Evolutionary conservation across 1,140 invertebrate species (phyloP).

Genomic region (Musca domestica): DNA sequence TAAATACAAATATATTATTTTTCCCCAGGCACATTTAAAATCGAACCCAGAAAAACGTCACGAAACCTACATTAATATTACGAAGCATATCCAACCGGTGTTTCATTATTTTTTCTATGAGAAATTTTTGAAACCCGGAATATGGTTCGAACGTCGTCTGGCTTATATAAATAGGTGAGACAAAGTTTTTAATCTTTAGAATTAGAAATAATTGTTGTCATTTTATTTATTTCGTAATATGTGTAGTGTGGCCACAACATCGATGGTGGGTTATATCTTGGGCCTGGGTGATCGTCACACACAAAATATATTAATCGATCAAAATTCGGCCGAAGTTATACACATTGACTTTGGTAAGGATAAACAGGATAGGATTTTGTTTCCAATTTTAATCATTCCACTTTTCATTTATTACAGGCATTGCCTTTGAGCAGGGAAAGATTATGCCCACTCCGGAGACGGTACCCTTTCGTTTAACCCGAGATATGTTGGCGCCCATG

Average conservation of each 20-base stretch:
- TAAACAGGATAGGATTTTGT: slow-evolving; percentile 15
- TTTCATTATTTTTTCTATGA: slow-evolving; percentile 91
- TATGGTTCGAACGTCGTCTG: slow-evolving; percentile 81
- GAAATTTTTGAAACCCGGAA: slow-evolving; percentile 75
- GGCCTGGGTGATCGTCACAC: slow-evolving; percentile 90
- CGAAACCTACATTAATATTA: slow-evolving; percentile 67
- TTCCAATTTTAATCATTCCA: background rate
- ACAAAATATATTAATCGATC: slow-evolving; percentile 88
- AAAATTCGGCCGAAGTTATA: slow-evolving; percentile 82
- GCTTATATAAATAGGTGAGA: slow-evolving; percentile 69
- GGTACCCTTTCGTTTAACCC: slow-evolving; percentile 88
- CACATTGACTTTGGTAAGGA: slow-evolving; percentile 89
- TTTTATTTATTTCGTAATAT: too few species aligned
- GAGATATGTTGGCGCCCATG: slow-evolving; percentile 90
- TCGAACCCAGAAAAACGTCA: slow-evolving; percentile 56
- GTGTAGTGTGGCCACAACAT: slow-evolving; percentile 74
- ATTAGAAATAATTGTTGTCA: slow-evolving; percentile 17
- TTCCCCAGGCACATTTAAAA: slow-evolving; percentile 27
- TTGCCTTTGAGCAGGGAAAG: slow-evolving; percentile 93
- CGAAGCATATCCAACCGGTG: slow-evolving; percentile 76
- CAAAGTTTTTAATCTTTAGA: too few species aligned
- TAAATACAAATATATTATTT: too few species aligned
- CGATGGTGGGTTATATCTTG: slow-evolving; percentile 90
- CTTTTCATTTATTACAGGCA: slow-evolving; percentile 66
- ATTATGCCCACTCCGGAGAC: slow-evolving; percentile 86